phyloP scores from a whole-genome alignment of 2,113 vertebrate genomes.

The Colius striatus region DNA sequence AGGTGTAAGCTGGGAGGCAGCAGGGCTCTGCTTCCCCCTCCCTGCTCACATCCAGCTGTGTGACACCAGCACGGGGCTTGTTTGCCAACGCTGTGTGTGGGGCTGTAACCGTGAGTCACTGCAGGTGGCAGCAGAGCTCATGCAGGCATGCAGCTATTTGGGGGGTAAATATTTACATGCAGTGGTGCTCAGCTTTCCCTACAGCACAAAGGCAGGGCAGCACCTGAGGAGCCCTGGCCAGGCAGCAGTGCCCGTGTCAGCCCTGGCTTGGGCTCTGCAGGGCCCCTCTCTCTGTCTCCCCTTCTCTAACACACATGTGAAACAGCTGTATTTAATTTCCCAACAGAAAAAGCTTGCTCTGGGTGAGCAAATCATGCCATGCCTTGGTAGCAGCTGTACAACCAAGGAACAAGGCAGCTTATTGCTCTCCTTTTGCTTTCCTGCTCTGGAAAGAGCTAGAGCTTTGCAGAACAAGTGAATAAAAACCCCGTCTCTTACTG shows the following conservation, averaged over 20 bases:
- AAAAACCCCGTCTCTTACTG: rapidly evolving
- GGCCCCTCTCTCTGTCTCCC: background rate
- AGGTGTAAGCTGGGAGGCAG: rapidly evolving
- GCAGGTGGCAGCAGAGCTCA: background rate
- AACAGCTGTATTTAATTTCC: background rate
- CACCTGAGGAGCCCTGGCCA: background rate
- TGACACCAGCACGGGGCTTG: rapidly evolving
- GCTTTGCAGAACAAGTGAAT: background rate
- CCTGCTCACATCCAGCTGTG: rapidly evolving
- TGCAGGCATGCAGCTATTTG: background rate
- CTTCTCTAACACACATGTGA: rapidly evolving
- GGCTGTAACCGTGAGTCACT: background rate
- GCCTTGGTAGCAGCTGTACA: rapidly evolving
- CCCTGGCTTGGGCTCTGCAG: background rate
- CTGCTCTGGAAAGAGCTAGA: background rate
- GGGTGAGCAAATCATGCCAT: background rate
- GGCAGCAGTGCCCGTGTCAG: rapidly evolving
- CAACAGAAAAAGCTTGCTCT: rapidly evolving
- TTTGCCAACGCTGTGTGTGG: rapidly evolving
- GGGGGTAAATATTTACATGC: background rate
- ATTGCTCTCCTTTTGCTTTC: background rate
- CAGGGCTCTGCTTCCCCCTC: background rate
- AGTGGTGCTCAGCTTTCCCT: background rate
- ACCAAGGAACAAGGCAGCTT: background rate
- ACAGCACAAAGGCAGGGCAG: background rate